phyloP scores from a whole-genome alignment of 2,888 invertebrate species.

The Drosophila colorata region DNA sequence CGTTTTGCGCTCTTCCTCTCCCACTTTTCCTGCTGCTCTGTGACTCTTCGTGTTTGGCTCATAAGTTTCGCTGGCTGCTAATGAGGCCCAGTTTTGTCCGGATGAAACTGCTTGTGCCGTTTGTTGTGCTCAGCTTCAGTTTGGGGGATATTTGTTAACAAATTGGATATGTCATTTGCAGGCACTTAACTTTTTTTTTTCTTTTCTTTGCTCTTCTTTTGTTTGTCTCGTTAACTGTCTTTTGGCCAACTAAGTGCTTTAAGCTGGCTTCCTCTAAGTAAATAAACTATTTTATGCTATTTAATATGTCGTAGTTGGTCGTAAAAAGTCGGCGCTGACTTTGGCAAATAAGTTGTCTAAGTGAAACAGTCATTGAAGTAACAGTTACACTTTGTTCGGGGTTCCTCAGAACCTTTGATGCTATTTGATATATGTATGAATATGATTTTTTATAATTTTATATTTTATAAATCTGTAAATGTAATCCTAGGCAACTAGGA shows the following conservation, averaged over 20 bases:
- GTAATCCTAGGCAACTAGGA: no score
- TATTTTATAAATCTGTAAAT: no score
- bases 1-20: conserved; percentile 3
- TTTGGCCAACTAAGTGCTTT: conserved; percentile 5
- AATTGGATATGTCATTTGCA: conserved; percentile 70
- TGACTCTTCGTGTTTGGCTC: conserved; percentile 14
- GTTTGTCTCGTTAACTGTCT: not conserved
- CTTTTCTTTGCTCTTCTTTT: not conserved
- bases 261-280: conserved; percentile 6
- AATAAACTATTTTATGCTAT: not conserved
- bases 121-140: conserved; percentile 2
- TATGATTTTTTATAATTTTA: no score
- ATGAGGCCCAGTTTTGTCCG: conserved; percentile 54
- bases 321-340: not conserved
- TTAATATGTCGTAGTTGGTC: not conserved
- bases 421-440: no score
- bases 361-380: not conserved
- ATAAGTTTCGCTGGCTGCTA: conserved; percentile 30
- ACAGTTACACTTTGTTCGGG: no score
- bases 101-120: conserved; percentile 5
- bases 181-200: conserved; percentile 40
- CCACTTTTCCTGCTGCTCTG: not conserved
- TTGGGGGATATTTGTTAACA: conserved; percentile 25
- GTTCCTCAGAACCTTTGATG: no score
- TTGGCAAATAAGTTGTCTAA: conserved; percentile 1